These are phyloP conservation scores for Oscheius sp. DNA, from an alignment of 2,888 invertebrate species.

Conservation along the genomic window DNA sequence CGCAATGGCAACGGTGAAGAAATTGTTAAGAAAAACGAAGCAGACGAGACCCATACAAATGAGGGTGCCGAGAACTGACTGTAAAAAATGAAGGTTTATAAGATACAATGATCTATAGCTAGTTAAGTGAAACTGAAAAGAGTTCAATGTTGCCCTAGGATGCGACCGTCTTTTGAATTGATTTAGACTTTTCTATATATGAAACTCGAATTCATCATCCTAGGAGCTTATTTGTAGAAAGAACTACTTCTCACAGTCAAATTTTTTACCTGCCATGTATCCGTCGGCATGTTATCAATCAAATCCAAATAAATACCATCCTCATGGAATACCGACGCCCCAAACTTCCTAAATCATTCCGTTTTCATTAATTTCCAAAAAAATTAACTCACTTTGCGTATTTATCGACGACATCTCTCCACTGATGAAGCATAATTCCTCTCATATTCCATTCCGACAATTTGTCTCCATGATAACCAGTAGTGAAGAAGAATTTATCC, in stretches of 20 bases:
- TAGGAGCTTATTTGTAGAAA: no score
- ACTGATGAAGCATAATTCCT: slow-evolving; percentile 57
- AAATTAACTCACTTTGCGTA: slow-evolving; percentile 46
- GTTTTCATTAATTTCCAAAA: not conserved
- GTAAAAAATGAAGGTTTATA: slow-evolving; percentile 2
- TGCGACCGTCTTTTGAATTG: no score
- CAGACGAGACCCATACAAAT: slow-evolving; percentile 67
- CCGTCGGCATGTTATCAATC: slow-evolving; percentile 66
- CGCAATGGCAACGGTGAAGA: slow-evolving; percentile 67
- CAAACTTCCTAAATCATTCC: slow-evolving; percentile 42
- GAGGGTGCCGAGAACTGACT: slow-evolving; percentile 65
- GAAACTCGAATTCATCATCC: no score
- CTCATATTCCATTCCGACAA: slow-evolving; percentile 62
- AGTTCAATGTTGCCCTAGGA: no score
- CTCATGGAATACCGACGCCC: slow-evolving; percentile 62
- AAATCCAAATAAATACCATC: slow-evolving; percentile 65
- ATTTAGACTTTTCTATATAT: no score
- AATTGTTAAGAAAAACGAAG: slow-evolving; percentile 64
- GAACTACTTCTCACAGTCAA: not conserved
- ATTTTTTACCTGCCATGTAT: slow-evolving; percentile 53
- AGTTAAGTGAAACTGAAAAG: no score
- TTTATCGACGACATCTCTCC: slow-evolving; percentile 63
- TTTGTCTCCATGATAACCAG: slow-evolving; percentile 66
- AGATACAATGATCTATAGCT: no score
- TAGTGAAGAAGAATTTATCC: slow-evolving; percentile 67